Evolutionary conservation across 2,888 invertebrate species (phyloP).

Genomic region (Limenitis arthemis): DNA sequence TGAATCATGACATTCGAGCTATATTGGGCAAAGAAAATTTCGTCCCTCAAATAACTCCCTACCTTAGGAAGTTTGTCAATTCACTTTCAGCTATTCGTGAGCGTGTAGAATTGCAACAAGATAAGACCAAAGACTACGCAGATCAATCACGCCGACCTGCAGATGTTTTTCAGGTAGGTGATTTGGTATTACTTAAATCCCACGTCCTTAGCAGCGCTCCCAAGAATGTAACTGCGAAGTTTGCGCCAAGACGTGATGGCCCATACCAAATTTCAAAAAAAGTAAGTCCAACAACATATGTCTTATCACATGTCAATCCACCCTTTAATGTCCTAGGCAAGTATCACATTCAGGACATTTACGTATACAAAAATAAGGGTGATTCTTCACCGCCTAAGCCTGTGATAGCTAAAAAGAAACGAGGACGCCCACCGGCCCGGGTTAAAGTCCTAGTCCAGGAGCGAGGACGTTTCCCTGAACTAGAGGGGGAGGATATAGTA

Average conservation of each 20-base stretch:
- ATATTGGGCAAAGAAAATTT: neutral
- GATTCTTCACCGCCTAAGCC: neutral
- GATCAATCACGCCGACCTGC: neutral
- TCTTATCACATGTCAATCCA: no score
- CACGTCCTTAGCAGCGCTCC: neutral
- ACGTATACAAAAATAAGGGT: neutral
- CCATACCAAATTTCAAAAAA: no score
- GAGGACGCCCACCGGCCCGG: neutral
- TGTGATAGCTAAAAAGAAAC: neutral
- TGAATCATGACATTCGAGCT: neutral
- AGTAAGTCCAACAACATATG: no score
- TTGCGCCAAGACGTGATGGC: no score
- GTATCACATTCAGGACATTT: neutral
- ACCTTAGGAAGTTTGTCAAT: neutral
- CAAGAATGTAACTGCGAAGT: no score
- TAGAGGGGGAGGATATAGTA: constrained; percentile 3
- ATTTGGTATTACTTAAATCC: neutral
- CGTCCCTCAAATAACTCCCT: neutral
- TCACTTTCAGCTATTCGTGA: neutral
- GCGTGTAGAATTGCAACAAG: neutral
- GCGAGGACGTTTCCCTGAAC: constrained; percentile 2
- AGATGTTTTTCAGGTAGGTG: neutral
- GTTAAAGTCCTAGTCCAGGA: neutral
- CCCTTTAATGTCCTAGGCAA: neutral
- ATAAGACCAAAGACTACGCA: neutral